Conservation (phyloP, 2,888 invertebrate genomes). For the Sepioteuthis lessoniana region DNA sequence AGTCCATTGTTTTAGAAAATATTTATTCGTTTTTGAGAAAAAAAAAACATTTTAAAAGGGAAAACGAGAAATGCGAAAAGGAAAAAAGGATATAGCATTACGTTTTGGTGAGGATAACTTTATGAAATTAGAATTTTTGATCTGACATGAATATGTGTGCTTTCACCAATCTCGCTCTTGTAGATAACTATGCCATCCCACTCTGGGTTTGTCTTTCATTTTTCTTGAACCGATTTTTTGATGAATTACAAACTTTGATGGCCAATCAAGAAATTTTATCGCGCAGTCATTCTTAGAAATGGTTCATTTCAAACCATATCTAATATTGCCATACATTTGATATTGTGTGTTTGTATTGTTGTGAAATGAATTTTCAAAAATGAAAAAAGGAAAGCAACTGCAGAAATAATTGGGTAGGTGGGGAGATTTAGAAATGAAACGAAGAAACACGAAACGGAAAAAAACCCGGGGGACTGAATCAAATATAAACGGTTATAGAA, state of each 20-base stretch:
- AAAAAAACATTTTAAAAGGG: not conserved
- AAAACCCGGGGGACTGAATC: not conserved
- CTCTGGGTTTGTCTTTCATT: too few relatives aligned
- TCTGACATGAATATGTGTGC: too few relatives aligned
- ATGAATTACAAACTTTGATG: too few relatives aligned
- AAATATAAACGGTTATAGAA: not conserved
- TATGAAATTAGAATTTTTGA: too few relatives aligned
- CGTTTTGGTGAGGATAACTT: not conserved
- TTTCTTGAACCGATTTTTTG: too few relatives aligned
- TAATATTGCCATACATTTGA: not conserved
- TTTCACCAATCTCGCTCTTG: too few relatives aligned
- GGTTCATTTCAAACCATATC: not conserved
- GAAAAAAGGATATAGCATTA: not conserved
- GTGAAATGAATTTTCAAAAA: not conserved
- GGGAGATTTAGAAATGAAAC: not conserved
- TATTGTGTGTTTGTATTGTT: not conserved
- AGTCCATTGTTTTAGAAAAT: not conserved
- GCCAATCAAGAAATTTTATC: too few relatives aligned
- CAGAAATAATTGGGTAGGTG: not conserved
- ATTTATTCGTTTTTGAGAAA: not conserved
- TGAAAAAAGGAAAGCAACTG: not conserved
- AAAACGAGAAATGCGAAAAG: not conserved
- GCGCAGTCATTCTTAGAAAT: not conserved
- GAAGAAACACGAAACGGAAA: too few relatives aligned
- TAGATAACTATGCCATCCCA: too few relatives aligned